These are phyloP conservation scores for Isoperla grammatica DNA, from an alignment of 2,888 invertebrate genomes.

Conservation along the genomic window DNA sequence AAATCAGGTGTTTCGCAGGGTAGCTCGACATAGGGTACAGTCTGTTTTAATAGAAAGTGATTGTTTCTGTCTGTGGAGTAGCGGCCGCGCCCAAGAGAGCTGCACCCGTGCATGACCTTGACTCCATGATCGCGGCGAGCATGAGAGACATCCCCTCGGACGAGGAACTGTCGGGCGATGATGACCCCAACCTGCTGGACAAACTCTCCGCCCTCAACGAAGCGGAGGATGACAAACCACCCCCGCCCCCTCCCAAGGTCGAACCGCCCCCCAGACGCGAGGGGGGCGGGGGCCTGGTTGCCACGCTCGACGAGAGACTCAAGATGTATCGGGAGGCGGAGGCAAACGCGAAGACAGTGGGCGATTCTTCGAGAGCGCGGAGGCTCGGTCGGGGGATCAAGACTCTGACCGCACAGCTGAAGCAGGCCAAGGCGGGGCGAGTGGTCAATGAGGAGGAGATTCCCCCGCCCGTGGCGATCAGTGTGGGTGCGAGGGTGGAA, in stretches of 20 bases:
- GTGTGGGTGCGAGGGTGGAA: conserved; percentile 32
- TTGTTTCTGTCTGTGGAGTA: too few relatives aligned
- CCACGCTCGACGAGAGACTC: conserved; percentile 64
- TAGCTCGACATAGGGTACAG: too few relatives aligned
- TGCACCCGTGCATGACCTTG: conserved; percentile 48
- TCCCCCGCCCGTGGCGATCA: conserved; percentile 57
- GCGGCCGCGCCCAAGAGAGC: too few relatives aligned
- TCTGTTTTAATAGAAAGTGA: too few relatives aligned
- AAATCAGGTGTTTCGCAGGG: too few relatives aligned
- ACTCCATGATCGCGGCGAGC: conserved; percentile 72
- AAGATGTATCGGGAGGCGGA: conserved; percentile 73
- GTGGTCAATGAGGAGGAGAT: conserved; percentile 71
- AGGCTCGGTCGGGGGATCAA: conserved; percentile 68
- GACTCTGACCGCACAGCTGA: conserved; percentile 67
- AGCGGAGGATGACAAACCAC: conserved; percentile 37
- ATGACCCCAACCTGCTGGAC: conserved; percentile 74
- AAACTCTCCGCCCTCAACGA: conserved; percentile 64
- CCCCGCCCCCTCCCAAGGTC: conserved; percentile 28
- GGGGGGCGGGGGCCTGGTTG: conserved; percentile 35
- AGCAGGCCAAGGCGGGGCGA: conserved; percentile 66
- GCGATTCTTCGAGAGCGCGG: conserved; percentile 68
- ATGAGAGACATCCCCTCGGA: conserved; percentile 70
- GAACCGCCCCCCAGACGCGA: conserved; percentile 27
- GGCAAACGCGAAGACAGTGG: conserved; percentile 63
- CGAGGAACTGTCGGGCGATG: conserved; percentile 66